Evolutionary conservation across 1,140 invertebrate genomes (phyloP), one percentile per base, ranked within the genome.

Genomic region (Drosophila pandora): DNA sequence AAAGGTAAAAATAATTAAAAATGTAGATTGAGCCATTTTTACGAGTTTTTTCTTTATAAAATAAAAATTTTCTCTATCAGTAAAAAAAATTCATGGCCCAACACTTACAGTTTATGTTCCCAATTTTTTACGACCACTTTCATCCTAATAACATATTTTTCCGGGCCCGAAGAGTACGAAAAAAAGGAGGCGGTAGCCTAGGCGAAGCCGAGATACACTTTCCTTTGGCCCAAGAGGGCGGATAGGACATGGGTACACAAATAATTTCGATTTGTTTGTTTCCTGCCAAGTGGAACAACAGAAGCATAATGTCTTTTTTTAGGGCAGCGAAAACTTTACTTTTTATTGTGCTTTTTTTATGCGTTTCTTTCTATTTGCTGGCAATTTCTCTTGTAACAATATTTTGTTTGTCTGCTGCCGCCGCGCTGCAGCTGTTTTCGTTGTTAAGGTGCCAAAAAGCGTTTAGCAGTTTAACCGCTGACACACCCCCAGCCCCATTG

Each of bases 381-480:
- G 68, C 68, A 48, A 87, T 78, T 77, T 82, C 62, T 77, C 58
- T 74, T 74, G 68, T 74, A 70, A 78, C 60, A 77, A 85, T 87
- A 75, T 85, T 87, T 75, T 81, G 76, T 80, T 72, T 63, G 63
- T 62, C 65, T 80, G 65, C 57, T 57, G 63, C 45, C 57, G 65
- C 59, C 13, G 23, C 23, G 55, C 9, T 69, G 80, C 80, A 85
- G 81, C 63, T 85, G 80, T 85, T 85, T 68, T 76, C 62, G 58
- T 60, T 84, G 81, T 85, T 87, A 71, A 87, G 82, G 78, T 87
- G 81, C 82, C 77, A 81, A 87, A 37, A 78, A 77, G 61, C 64
- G 61, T 70, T 81, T 74, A 68, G 64, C 60, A 70, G 63, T 63
- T 85, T 74, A 80, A 70, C 71, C 73, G 62, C 72, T 47, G 37